Base-by-base conservation (phyloP, 2,888 invertebrate species). In the Oithona nana region DNA sequence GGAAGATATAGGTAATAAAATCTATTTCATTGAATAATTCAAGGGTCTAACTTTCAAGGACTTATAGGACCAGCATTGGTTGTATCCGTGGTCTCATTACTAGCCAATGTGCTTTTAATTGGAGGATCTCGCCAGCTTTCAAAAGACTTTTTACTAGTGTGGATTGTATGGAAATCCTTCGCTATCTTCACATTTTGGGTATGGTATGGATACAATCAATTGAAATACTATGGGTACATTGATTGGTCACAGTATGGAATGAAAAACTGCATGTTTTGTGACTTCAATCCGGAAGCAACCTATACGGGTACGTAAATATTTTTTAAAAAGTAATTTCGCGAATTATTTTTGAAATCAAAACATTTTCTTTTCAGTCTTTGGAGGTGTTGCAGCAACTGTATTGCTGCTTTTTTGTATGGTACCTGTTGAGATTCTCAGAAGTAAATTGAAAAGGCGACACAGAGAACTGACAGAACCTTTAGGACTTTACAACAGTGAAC, bases 161-260 rank as follows among this genome's bases (percentile, higher is more conserved):
- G 59, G 59, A 48, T 59, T 11, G 59, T 59, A 22, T 59, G 59
- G 59, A 48, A 48, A 16, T 48, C 39, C 22, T 20, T 59, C 26
- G 31, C 28, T 11, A n/a, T 48, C 31, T 48, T 31, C 59, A 39
- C 28, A 2, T 31, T 48, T 28, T 59, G 59, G 59, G 22, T 48
- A 4, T 59, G 59, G 59, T 57, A 28, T 29, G 29, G 29, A 6
- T 31, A 28, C 30, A 57, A 30, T 29, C 31, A 57, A n/a, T 13
- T 57, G 3, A 57, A 57, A 28, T 28, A 59, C 28, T 28, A 59
- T 39, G 59, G 59, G 3, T 59, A 59, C 49, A 59, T 59, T n/a
- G 59, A 59, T 28, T 59, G 59, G 59, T 20, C 26, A 8, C n/a
- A 22, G 22, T 48, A 59, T 22, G 59, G 59, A 4, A 59, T 59